phyloP scores from a whole-genome alignment of 2,888 invertebrate species.

The Drosophila meridiana region DNA sequence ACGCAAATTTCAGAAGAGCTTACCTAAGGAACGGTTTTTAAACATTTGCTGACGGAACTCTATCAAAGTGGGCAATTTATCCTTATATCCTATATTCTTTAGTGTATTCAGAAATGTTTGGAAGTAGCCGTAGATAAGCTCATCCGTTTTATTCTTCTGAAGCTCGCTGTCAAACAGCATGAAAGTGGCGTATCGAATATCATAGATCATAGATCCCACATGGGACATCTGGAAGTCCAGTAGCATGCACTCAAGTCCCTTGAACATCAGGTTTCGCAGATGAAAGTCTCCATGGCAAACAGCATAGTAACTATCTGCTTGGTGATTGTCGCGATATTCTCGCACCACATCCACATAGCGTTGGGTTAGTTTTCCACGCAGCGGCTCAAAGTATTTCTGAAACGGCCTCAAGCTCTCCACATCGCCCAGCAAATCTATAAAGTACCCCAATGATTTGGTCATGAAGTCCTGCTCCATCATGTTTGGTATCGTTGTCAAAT shows the following conservation, averaged over 20 bases:
- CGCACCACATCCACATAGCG: slow-evolving; percentile 21
- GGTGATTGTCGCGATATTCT: slow-evolving; percentile 54
- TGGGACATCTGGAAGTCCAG: slow-evolving; percentile 68
- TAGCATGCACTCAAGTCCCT: slow-evolving; percentile 51
- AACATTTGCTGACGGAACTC: slow-evolving; percentile 58
- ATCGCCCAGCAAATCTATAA: slow-evolving; percentile 46
- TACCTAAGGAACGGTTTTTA: slow-evolving; percentile 55
- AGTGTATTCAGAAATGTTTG: slow-evolving; percentile 50
- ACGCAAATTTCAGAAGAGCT: not conserved
- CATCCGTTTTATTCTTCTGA: slow-evolving; percentile 47
- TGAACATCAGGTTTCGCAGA: slow-evolving; percentile 70
- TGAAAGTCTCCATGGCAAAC: slow-evolving; percentile 75
- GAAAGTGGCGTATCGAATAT: slow-evolving; percentile 58
- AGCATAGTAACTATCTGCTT: slow-evolving; percentile 51
- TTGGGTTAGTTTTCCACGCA: slow-evolving; percentile 32
- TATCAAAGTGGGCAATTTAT: slow-evolving; percentile 51
- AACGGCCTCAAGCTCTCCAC: slow-evolving; percentile 47
- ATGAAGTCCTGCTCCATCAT: slow-evolving; percentile 41
- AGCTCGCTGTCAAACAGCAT: slow-evolving; percentile 51
- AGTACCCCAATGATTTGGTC: slow-evolving; percentile 36
- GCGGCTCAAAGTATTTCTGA: slow-evolving; percentile 55
- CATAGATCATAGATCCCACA: slow-evolving; percentile 60
- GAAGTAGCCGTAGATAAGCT: slow-evolving; percentile 64
- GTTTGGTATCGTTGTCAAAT: slow-evolving; percentile 39
- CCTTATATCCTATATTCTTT: slow-evolving; percentile 48